Evolutionary conservation across 2,888 invertebrate species (phyloP).

Genomic region (Chalcis sispes): DNA sequence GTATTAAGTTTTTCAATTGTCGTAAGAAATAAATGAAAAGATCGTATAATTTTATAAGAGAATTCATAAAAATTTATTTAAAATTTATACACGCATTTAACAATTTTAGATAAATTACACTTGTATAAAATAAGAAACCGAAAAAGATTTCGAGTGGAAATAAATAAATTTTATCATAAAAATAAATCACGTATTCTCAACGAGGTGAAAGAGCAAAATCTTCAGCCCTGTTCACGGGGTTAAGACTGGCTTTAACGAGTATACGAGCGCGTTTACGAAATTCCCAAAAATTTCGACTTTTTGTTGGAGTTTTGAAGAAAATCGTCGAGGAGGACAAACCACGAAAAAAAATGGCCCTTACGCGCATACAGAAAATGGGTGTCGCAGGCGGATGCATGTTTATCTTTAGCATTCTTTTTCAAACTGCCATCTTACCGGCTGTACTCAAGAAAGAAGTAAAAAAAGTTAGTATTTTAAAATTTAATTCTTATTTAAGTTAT

Average conservation of each 20-base stretch:
- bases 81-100: too few species aligned
- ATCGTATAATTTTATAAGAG: too few species aligned
- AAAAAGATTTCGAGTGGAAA: too few species aligned
- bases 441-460: slow-evolving; percentile 7
- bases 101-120: too few species aligned
- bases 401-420: slow-evolving; percentile 26
- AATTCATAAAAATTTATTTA: too few species aligned
- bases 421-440: slow-evolving; percentile 12
- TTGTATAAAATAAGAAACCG: too few species aligned
- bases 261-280: neutral
- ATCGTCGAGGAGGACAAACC: slow-evolving; percentile 11
- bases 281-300: slow-evolving; percentile 19
- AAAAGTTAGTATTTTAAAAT: slow-evolving; percentile 35
- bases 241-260: slow-evolving; percentile 6
- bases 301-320: slow-evolving; percentile 15
- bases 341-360: slow-evolving; percentile 14
- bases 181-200: neutral
- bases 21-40: too few species aligned
- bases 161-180: too few species aligned
- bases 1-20: too few species aligned
- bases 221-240: neutral
- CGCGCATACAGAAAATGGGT: slow-evolving; percentile 12
- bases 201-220: slow-evolving; percentile 3
- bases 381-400: slow-evolving; percentile 21
- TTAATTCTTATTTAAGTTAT: too few species aligned